Evolutionary conservation across 2,113 vertebrate species (phyloP).

Genomic region (Isurus oxyrinchus): DNA sequence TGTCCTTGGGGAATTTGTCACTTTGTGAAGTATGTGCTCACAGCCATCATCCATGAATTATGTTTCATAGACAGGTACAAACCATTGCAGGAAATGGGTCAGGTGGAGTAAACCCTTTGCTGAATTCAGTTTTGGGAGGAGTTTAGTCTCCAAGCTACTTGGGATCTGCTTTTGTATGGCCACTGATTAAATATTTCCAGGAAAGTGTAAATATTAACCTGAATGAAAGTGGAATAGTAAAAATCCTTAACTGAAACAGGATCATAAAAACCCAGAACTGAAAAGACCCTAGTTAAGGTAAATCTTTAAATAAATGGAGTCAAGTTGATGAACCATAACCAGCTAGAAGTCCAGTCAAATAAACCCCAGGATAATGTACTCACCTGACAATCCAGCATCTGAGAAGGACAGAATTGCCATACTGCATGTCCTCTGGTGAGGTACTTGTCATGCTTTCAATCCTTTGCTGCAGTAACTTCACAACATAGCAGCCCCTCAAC

Average conservation of each 20-base stretch:
- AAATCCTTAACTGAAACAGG: background rate
- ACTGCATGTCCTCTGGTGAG: background rate
- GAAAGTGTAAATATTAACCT: background rate
- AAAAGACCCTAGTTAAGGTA: background rate
- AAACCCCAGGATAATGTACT: background rate
- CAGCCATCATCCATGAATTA: background rate
- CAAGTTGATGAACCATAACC: background rate
- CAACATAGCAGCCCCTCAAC: background rate
- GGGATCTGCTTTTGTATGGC: background rate
- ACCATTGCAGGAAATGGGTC: background rate
- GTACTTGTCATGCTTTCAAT: background rate
- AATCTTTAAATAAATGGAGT: background rate
- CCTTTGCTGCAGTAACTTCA: background rate
- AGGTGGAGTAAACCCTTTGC: background rate
- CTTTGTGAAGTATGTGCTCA: background rate
- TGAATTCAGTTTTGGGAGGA: background rate
- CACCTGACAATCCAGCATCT: background rate
- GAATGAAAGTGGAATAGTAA: background rate
- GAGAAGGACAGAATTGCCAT: background rate
- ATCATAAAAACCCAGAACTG: background rate
- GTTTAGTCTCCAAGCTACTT: background rate
- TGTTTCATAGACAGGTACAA: background rate
- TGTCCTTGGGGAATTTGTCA: background rate
- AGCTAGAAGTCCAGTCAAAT: background rate
- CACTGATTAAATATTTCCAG: background rate